These are phyloP conservation scores for Chromoteleia sp. DNA, from an alignment of 2,888 invertebrate species.

Conservation along the genomic window DNA sequence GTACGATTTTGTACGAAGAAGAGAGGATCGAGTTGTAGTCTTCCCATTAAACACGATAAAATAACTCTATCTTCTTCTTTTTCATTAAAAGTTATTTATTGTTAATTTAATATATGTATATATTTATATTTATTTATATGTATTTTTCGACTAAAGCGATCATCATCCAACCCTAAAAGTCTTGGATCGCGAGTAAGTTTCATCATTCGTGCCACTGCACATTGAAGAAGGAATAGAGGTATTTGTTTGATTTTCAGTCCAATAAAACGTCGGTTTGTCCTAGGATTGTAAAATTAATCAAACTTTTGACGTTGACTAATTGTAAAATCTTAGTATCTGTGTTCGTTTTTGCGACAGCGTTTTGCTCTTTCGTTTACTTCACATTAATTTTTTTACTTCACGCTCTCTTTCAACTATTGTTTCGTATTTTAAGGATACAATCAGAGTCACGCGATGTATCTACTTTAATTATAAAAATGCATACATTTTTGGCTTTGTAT, in stretches of 20 bases:
- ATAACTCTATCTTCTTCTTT: constrained; percentile 30
- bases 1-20: too few relatives aligned
- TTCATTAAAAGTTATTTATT: constrained; percentile 10
- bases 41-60: constrained; percentile 46
- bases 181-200: constrained; percentile 13
- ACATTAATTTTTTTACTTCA: neutral
- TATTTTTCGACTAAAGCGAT: constrained; percentile 23
- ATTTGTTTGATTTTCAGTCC: constrained; percentile 62
- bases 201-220: constrained; percentile 19
- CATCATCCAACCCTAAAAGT: constrained; percentile 29
- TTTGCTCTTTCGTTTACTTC: neutral
- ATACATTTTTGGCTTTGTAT: too few relatives aligned
- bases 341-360: neutral
- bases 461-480: neutral
- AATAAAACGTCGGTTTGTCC: constrained; percentile 23
- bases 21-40: constrained; percentile 43
- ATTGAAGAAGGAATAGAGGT: constrained; percentile 50
- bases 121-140: constrained; percentile 29
- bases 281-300: constrained; percentile 13
- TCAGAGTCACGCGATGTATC: neutral
- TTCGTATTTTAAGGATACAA: too few relatives aligned
- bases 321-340: neutral
- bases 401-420: too few relatives aligned
- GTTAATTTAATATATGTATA: constrained; percentile 26
- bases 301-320: constrained; percentile 2